These are phyloP conservation scores for Drosophila yooni DNA, from an alignment of 2,888 invertebrate species.

Conservation along the genomic window DNA sequence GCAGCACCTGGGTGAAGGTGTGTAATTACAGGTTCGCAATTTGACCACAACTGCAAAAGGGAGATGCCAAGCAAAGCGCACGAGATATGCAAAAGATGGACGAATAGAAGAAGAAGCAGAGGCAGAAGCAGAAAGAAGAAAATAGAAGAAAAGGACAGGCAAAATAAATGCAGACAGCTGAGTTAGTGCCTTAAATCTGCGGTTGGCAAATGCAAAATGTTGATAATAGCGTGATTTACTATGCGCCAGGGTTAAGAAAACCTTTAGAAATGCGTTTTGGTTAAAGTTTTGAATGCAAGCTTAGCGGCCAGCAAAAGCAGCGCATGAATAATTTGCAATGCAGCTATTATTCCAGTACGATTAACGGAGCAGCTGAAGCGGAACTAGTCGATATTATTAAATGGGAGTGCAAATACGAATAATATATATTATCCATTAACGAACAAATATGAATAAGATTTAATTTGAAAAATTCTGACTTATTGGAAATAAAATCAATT, in stretches of 20 bases:
- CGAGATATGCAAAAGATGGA: conserved; percentile 17
- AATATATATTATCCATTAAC: not conserved
- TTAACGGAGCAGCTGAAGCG: not conserved
- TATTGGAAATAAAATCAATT: not conserved
- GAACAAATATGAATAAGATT: not conserved
- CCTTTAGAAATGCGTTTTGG: conserved; percentile 50
- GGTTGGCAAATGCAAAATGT: conserved; percentile 64
- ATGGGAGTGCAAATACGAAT: not conserved
- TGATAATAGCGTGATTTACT: conserved; percentile 71
- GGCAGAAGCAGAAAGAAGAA: not conserved
- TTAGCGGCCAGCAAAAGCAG: conserved; percentile 18
- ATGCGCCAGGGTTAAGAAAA: conserved; percentile 44
- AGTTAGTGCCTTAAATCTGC: conserved; percentile 69
- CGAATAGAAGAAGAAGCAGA: not conserved
- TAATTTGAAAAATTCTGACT: not conserved
- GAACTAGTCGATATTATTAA: not conserved
- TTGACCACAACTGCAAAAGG: conserved; percentile 59
- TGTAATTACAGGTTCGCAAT: conserved; percentile 70
- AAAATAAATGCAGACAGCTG: conserved; percentile 66
- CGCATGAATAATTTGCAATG: conserved; percentile 89
- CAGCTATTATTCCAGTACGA: conserved; percentile 7
- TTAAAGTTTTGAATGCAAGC: conserved; percentile 23
- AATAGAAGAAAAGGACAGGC: conserved; percentile 41
- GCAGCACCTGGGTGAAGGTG: conserved; percentile 47
- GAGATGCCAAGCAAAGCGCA: conserved; percentile 10